Base-by-base conservation (phyloP, 2,888 invertebrate genomes). In the Cybosia mesomella region DNA sequence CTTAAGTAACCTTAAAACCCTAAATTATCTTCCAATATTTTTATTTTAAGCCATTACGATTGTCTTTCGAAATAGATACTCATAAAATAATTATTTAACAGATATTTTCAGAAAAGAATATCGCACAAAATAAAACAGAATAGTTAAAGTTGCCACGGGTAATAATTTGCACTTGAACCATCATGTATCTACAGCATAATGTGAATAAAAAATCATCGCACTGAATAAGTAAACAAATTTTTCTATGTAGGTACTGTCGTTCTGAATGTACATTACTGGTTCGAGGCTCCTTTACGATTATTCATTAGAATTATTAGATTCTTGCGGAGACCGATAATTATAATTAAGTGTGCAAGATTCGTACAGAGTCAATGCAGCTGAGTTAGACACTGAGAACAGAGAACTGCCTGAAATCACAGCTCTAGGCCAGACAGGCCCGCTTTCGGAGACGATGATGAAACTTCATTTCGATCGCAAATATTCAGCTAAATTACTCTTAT, bases 401-500 rank as follows among this genome's bases (percentile, higher is more conserved):
- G 57, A 63, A 58, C 59, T 68, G 68, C 67, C 65, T 64, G 67
- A 66, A 70, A 71, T 68, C 54, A 13, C 28, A 54, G 21, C 53
- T 21, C 39, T 34, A 18, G 32, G 22, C 28, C 36, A 21, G 60
- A 49, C 58, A 53, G 32, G 49, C 66, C 61, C 64, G 75, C 79
- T 78, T 73, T 72, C 67, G 66, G 73, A 71, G 70, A 67, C 43
- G 57, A 68, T 86, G 84, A 82, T 79, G 86, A 84, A 87, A 87
- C 77, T 65, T 76, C 66, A 80, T 78, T 81, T 71, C 75, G 79
- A 85, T 83, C 75, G 71, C 80, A 81, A 83, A 84, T 82, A 83
- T 83, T 76, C 68, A 80, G 67, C 75, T 72, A 81, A 85, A 83
- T 85, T 82, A 82, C 76, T 83, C 83, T 82, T 75, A 83, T 83